Base-by-base conservation (phyloP, 2,888 invertebrate genomes). In the Ligdia adustata region DNA sequence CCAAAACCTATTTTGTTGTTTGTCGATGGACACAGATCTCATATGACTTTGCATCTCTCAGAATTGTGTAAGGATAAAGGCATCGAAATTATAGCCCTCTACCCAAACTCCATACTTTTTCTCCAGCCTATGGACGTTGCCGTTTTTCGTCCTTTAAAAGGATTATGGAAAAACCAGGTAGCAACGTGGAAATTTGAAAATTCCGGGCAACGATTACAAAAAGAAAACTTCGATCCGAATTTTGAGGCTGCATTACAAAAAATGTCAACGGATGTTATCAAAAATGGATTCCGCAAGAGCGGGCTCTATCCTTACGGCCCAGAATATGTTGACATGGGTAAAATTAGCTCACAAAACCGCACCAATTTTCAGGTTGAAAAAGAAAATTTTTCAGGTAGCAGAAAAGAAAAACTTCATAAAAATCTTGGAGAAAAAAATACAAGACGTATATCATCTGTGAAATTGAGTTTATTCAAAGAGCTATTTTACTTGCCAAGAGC, bases 101-200 rank as follows among this genome's bases (percentile, higher is more conserved):
- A 34, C 22, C 42, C 37, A n/a, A 37, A 44, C 20, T 20, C 20
- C 2, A 33, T 20, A 5, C 33, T 20, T 9, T 20, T 33, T 4
- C 16, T 24, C 5, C 27, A 38, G n/a, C 28, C 26, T 2, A 38
- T 28, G 28, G 26, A 38, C n/a, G 5, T 34, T 4, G 34, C 34
- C 2, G 24, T 34, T 3, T 34, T 34, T 12, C n/a, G 34, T 5
- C 22, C 22, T 4, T 11, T 34, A 1, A 33, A 33, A 20, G 11
- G 11, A 16, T 15, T n/a, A 2, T 33, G 14, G 11, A 4, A 9
- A 3, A 18, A 11, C 9, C 18, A 18, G 12, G 33, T 33, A 3
- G 7, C n/a, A 1, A 7, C 7, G 9, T 24, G 24, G 24, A 24
- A 24, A n/a, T 7, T 24, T n/a, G 24, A 24, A 24, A 24, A 24